Evolutionary conservation across 2,888 invertebrate genomes (phyloP).

Genomic region (Dicyrtomina minuta): DNA sequence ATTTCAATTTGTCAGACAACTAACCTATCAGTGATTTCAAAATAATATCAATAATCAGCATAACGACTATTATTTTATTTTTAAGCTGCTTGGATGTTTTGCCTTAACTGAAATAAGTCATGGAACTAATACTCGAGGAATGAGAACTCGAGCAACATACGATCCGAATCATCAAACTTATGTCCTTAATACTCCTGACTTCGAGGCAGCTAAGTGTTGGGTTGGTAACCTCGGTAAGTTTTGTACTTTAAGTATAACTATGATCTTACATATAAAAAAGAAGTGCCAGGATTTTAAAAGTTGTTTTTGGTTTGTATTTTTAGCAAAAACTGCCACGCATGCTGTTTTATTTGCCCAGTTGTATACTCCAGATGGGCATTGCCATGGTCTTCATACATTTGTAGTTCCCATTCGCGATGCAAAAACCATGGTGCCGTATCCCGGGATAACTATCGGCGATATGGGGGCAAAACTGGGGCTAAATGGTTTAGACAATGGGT

Average conservation of each 20-base stretch:
- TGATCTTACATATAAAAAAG: not conserved
- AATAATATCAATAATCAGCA: not conserved
- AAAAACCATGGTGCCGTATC: conserved; percentile 72
- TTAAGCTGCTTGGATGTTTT: conserved; percentile 47
- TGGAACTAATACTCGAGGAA: conserved; percentile 84
- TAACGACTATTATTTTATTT: conserved; percentile 1
- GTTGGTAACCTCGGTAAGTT: conserved; percentile 77
- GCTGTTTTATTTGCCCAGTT: conserved; percentile 87
- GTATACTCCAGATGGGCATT: conserved; percentile 72
- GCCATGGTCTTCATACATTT: conserved; percentile 86
- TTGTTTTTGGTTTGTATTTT: not conserved
- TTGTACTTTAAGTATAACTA: not conserved
- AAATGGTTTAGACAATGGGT: conserved; percentile 92
- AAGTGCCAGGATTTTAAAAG: not conserved
- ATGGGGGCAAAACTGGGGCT: conserved; percentile 91
- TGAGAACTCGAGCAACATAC: conserved; percentile 83
- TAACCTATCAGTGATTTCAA: not conserved
- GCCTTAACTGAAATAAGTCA: conserved; percentile 82
- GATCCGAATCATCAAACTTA: conserved; percentile 70
- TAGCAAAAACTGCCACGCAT: conserved; percentile 73
- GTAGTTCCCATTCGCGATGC: conserved; percentile 81
- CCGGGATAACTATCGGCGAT: conserved; percentile 84
- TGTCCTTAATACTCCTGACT: conserved; percentile 71
- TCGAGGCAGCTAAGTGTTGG: conserved; percentile 84
- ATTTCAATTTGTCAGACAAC: not conserved